Evolutionary conservation across 37 sponge, comb jelly and placozoan genomes (phyloP).

Genomic region (Geodia barretti): DNA sequence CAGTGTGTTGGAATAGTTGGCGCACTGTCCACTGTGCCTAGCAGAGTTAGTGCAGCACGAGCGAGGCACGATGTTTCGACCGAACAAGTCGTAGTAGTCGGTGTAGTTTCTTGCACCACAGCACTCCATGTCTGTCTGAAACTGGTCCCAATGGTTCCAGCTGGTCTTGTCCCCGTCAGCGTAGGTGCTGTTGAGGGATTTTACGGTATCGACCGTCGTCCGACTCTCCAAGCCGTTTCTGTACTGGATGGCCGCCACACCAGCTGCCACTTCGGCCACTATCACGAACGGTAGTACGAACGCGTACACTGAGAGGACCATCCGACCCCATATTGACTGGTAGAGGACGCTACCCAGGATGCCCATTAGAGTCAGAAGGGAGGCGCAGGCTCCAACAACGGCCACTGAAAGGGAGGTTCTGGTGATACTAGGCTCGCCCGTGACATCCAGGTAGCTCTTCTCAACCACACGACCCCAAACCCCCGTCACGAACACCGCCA

Average conservation of each 20-base stretch:
- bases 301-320: constrained; percentile 21
- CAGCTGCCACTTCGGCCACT: constrained; percentile 26
- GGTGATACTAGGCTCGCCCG: constrained; percentile 8
- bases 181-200: constrained; percentile 1
- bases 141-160: constrained; percentile 17
- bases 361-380: constrained; percentile 8
- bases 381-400: constrained; percentile 11
- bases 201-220: not conserved
- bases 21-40: not conserved
- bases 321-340: constrained; percentile 13
- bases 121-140: constrained; percentile 20
- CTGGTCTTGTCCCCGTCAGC: not conserved
- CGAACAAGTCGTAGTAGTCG: constrained; percentile 2
- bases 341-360: constrained; percentile 11
- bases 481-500: constrained; percentile 6
- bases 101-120: constrained; percentile 37
- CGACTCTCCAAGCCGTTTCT: not conserved
- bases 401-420: constrained; percentile 6
- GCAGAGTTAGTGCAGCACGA: constrained; percentile 15
- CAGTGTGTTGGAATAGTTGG: not conserved
- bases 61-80: constrained; percentile 5
- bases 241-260: constrained; percentile 16
- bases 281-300: constrained; percentile 41
- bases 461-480: constrained; percentile 5
- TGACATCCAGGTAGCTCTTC: constrained; percentile 11